Conservation (phyloP, 2,113 vertebrate genomes). For the Trichomycterus rosablanca region DNA sequence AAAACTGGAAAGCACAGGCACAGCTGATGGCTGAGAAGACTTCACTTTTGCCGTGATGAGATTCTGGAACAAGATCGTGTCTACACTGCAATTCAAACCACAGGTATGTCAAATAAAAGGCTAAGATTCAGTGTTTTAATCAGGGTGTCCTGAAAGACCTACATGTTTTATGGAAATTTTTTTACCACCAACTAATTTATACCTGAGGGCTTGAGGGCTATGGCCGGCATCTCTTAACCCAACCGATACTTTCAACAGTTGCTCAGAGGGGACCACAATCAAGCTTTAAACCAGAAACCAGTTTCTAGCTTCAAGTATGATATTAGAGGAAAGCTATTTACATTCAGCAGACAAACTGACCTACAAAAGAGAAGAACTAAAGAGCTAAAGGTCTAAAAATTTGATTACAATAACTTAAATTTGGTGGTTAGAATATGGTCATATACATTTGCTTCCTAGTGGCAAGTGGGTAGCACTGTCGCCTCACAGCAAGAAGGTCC, state of each 20-base stretch:
- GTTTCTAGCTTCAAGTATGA: slow-evolving; percentile 16
- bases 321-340: slow-evolving; percentile 10
- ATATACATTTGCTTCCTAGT: too few relatives aligned
- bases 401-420: too few relatives aligned
- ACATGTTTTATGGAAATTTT: slow-evolving; percentile 58
- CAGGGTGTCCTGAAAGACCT: slow-evolving; percentile 47
- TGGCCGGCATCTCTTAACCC: slow-evolving; percentile 33
- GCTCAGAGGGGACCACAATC: slow-evolving; percentile 30
- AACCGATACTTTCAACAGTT: slow-evolving; percentile 34
- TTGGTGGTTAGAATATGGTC: too few relatives aligned
- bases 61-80: slow-evolving; percentile 45
- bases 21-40: slow-evolving; percentile 49
- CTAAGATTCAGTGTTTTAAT: slow-evolving; percentile 62
- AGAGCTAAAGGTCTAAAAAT: too few relatives aligned
- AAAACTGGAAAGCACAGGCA: slow-evolving; percentile 42
- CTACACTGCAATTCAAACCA: slow-evolving; percentile 65
- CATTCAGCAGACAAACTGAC: slow-evolving; percentile 14
- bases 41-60: slow-evolving; percentile 53
- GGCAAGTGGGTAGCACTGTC: too few relatives aligned
- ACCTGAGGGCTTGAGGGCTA: slow-evolving; percentile 35
- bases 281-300: slow-evolving; percentile 38
- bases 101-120: slow-evolving; percentile 68
- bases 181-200: slow-evolving; percentile 55
- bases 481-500: too few relatives aligned
- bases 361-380: slow-evolving; percentile 3